These are phyloP conservation scores for Apodemus agrarius DNA, from an alignment of 2,797 vertebrate genomes.

Conservation along the genomic window DNA sequence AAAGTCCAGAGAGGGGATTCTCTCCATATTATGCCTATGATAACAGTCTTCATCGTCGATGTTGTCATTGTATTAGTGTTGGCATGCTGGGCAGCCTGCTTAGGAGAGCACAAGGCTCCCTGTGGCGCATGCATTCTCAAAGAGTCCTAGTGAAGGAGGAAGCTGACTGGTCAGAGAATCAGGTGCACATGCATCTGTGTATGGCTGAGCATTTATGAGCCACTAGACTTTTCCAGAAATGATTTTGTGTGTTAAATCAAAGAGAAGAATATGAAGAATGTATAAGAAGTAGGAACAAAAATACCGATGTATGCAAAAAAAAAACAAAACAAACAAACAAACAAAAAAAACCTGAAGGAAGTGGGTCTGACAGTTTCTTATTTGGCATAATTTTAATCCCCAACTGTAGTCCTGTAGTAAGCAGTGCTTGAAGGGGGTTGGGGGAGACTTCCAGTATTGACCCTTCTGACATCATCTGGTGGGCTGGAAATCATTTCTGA, in stretches of 20 bases:
- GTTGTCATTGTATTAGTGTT: neutral
- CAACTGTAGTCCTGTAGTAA: neutral
- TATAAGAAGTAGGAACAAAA: neutral
- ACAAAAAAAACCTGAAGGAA: fast-evolving
- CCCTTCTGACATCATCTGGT: conserved; percentile 76
- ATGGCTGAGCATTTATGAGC: neutral
- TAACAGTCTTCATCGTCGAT: neutral
- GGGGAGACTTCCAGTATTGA: neutral
- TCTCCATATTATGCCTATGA: neutral
- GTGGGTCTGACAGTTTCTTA: neutral
- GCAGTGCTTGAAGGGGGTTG: fast-evolving
- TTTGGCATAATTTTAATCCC: neutral
- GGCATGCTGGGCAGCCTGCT: neutral
- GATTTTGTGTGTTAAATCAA: neutral
- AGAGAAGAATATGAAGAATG: neutral
- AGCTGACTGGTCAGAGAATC: neutral
- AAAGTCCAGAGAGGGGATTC: neutral
- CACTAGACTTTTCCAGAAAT: neutral
- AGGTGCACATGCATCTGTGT: no score
- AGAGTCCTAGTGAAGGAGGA: neutral
- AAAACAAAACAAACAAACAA: neutral
- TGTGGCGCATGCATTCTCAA: neutral
- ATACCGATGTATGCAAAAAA: neutral
- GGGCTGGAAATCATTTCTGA: conserved; percentile 84
- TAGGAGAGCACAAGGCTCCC: neutral